Percentiles rank a stretch among this genome's conserved stretches.
These are phyloP conservation scores for Sycobia sp. DNA, from an alignment of 1,140 invertebrate genomes.

Conservation along the genomic window DNA sequence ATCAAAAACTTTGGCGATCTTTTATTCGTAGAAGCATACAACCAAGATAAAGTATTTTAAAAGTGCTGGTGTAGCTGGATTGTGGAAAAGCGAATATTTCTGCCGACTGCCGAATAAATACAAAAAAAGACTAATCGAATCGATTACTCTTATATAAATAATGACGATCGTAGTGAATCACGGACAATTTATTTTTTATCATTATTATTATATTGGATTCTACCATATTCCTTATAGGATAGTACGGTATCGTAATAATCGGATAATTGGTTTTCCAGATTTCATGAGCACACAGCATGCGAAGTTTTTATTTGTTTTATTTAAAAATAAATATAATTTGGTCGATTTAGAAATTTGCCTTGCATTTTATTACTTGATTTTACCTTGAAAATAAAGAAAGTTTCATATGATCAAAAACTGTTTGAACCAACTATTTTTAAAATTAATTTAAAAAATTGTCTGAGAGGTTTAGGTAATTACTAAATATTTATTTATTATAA, in stretches of 20 bases:
- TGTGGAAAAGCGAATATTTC: background rate
- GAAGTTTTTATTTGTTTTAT: too few relatives aligned
- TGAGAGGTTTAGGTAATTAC: too few relatives aligned
- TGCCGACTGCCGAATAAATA: background rate
- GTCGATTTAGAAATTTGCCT: background rate
- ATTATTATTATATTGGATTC: conserved; percentile 45
- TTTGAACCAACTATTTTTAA: too few relatives aligned
- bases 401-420: too few relatives aligned
- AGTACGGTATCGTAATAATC: conserved; percentile 34
- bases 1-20: conserved; percentile 19
- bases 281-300: too few relatives aligned
- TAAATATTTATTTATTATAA: too few relatives aligned
- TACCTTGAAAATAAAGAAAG: too few relatives aligned
- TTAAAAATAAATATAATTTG: conserved; percentile 32
- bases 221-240: conserved; percentile 57
- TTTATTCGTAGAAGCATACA: conserved; percentile 1
- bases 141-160: conserved; percentile 7
- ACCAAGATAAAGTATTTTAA: conserved; percentile 11
- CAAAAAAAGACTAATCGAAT: background rate
- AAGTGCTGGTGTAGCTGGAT: conserved; percentile 2
- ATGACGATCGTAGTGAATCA: conserved; percentile 12
- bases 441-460: too few relatives aligned
- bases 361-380: too few relatives aligned
- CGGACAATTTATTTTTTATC: conserved; percentile 36
- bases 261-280: conserved; percentile 16